Evolutionary conservation across 2,797 vertebrate species (phyloP).

Genomic region (Darevskia nairensis): DNA sequence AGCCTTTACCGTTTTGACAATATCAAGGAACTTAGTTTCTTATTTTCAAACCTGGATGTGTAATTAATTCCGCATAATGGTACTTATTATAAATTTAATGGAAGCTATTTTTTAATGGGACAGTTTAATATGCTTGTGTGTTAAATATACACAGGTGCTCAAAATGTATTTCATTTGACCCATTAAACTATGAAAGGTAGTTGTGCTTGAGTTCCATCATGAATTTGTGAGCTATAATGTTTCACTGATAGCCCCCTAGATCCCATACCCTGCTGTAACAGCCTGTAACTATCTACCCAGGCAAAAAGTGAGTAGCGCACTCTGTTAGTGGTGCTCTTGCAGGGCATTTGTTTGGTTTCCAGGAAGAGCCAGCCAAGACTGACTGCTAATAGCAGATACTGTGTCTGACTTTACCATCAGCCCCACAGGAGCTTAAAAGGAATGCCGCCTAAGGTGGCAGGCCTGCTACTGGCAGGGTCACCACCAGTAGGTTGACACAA

Average conservation of each 20-base stretch:
- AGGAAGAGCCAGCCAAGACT: too few relatives aligned
- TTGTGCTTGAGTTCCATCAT: conserved; percentile 57
- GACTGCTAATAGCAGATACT: too few relatives aligned
- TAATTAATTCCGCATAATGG: conserved; percentile 66
- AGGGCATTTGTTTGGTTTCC: too few relatives aligned
- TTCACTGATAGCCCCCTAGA: not conserved
- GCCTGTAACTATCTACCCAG: not conserved
- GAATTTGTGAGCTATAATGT: conserved; percentile 56
- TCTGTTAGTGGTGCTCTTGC: too few relatives aligned
- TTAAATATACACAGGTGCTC: conserved; percentile 68
- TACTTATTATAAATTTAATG: conserved; percentile 69
- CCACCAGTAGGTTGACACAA: too few relatives aligned
- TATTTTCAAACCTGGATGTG: conserved; percentile 47
- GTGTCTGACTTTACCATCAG: not conserved
- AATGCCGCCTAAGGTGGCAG: too few relatives aligned
- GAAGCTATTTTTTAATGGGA: conserved; percentile 52
- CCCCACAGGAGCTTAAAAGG: not conserved
- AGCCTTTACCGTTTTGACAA: conserved; percentile 24
- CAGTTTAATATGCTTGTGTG: conserved; percentile 59
- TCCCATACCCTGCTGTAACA: not conserved
- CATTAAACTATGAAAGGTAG: conserved; percentile 71
- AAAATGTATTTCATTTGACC: conserved; percentile 68
- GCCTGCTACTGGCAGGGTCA: too few relatives aligned
- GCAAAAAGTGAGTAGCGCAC: too few relatives aligned
- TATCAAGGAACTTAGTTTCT: conserved; percentile 43